Base-by-base conservation (phyloP, 2,797 vertebrate species). In the Buphagus erythrorhynchus region DNA sequence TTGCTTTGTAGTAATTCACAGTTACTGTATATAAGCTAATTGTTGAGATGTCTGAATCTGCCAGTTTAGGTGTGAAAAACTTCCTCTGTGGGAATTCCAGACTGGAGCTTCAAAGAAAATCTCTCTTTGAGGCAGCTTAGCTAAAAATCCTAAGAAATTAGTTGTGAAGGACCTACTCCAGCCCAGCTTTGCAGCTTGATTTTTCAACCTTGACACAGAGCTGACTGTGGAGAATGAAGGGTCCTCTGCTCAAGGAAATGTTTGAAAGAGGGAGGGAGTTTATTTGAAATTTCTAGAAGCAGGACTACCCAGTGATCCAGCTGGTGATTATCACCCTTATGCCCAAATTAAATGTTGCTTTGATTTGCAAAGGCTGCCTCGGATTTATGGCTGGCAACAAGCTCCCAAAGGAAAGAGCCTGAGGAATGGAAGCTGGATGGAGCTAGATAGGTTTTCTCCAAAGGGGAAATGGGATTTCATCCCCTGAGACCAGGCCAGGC, bases 211-310 rank as follows among this genome's bases (percentile, higher is more conserved):
- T 52, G 26, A 31, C 33, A 18, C 13, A 26, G n/a, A 49, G 16
- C 3, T 52, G 63, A 33, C 12, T 11, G 0, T 0, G 0, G 54
- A 66, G 43, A 84, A 75, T 16, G 36, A 48, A 69, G 21, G 12
- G 17, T 48, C 13, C 28, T 57, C 61, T 88, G 45, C 55, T 74
- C 31, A 29, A 42, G 42, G 14, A 59, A 15, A 51, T 38, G 11
- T 61, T 71, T 52, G 45, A 71, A 73, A 48, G n/a, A 79, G 33
- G 9, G 20, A 51, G 28, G 48, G 69, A 73, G 13, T 69, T 75
- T 16, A 33, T n/a, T n/a, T 65, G 25, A 26, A 49, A n/a, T 62
- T 90, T 74, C 62, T 52, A 40, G 49, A 57, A 88, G 51, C 48
- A 63, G 67, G 16, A 38, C 35, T 61, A 18, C 5, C 18, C 66